Evolutionary conservation across 2,888 invertebrate genomes (phyloP).

Genomic region (Sinhomidia bicolor): DNA sequence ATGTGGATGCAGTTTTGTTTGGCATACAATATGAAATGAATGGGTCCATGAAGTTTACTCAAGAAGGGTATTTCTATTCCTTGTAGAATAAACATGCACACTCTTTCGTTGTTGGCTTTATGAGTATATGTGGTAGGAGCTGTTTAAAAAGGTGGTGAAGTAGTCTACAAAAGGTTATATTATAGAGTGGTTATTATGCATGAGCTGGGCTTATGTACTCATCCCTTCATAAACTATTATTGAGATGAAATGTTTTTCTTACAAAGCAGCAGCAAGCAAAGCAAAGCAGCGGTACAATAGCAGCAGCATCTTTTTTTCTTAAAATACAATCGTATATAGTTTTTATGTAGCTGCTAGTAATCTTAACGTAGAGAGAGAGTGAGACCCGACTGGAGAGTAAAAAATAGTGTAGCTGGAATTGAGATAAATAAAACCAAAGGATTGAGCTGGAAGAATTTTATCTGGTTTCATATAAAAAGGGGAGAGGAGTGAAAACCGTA

Average conservation of each 20-base stretch:
- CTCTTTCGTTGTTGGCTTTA: not conserved
- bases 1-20: constrained; percentile 10
- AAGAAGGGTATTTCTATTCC: not conserved
- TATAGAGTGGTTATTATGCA: constrained; percentile 66
- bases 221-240: constrained; percentile 71
- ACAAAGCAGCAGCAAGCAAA: not conserved
- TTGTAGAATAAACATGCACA: not conserved
- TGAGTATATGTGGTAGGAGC: not conserved
- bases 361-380: not conserved
- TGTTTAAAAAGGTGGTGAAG: not conserved
- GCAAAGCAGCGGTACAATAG: not conserved
- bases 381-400: too few relatives aligned
- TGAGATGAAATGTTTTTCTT: constrained; percentile 68
- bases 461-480: not conserved
- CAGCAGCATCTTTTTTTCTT: not conserved
- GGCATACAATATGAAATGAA: constrained; percentile 4
- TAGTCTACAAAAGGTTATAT: constrained; percentile 16
- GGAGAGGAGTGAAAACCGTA: too few relatives aligned
- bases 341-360: not conserved
- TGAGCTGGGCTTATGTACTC: constrained; percentile 70
- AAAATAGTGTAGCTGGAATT: not conserved
- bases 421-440: constrained; percentile 42
- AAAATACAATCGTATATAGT: too few relatives aligned
- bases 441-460: constrained; percentile 1
- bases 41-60: not conserved